These are phyloP conservation scores for Haliclystus octoradiatus DNA, from an alignment of 30 jellyfish, hydroid and myxozoan species.

Conservation along the genomic window DNA sequence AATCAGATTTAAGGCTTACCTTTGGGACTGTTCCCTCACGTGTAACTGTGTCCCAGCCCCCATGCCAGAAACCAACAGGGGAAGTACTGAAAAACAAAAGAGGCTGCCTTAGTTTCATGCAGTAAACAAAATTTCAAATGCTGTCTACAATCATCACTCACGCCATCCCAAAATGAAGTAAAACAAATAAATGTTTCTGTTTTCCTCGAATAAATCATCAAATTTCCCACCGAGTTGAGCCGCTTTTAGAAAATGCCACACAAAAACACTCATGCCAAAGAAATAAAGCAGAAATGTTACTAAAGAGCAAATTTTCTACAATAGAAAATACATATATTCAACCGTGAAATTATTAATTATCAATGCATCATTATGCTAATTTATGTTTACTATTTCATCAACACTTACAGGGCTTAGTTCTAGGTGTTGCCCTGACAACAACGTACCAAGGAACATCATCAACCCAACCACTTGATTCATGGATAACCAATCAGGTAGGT, in stretches of 20 bases:
- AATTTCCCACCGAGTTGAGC: constrained; percentile 97
- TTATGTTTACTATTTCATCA: too few species aligned
- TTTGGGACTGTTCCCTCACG: constrained; percentile 5
- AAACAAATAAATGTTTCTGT: constrained; percentile 71
- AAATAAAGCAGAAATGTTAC: constrained; percentile 74
- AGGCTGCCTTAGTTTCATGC: background rate
- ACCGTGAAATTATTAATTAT: too few species aligned
- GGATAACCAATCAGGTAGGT: constrained; percentile 92
- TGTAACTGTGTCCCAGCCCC: constrained; percentile 35
- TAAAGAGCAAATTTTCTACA: constrained; percentile 58
- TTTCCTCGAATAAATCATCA: constrained; percentile 80
- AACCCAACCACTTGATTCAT: constrained; percentile 73
- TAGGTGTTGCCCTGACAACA: constrained; percentile 65
- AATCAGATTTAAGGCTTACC: background rate
- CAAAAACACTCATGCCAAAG: constrained; percentile 86
- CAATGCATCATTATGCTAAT: too few species aligned
- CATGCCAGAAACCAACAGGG: constrained; percentile 18
- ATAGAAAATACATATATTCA: background rate
- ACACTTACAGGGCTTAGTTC: constrained; percentile 41
- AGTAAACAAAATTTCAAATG: too few species aligned
- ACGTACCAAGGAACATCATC: constrained; percentile 55
- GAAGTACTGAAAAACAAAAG: constrained; percentile 35
- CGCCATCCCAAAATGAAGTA: constrained; percentile 94
- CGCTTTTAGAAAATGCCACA: constrained; percentile 95
- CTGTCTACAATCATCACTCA: constrained; percentile 30